Evolutionary conservation across 2,888 invertebrate species (phyloP), one percentile per base, ranked within the genome.

Genomic region (Tachystola acroxantha): DNA sequence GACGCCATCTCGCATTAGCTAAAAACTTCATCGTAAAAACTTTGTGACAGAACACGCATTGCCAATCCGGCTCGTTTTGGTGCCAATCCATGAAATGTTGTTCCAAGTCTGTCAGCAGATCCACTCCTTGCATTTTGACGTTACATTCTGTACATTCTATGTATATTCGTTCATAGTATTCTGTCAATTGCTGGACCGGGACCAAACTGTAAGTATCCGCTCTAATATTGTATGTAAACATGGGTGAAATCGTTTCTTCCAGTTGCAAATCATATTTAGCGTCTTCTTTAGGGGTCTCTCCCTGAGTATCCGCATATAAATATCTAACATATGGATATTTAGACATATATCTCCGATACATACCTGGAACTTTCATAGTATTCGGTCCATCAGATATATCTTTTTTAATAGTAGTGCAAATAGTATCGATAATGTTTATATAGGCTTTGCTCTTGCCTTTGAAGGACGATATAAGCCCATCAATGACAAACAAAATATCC

Each of bases 181-280:
- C 19, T 32, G 22, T 0, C 45, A 37, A 0, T 46, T 1, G 0
- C 9, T 28, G 7, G 4, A 3, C n/a, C 4, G 1, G 14, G n/a
- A 10, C n/a, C 2, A 3, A 2, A 2, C 28, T 19, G 0, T 35
- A 35, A 0, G 51, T 10, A 19, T 55, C 62, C 0, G 38, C 42
- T 0, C 70, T 24, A 9, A 34, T 3, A 13, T 39, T 27, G 1
- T 62, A 50, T 1, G 42, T 11, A 12, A 55, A 52, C 7, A 48
- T 45, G 0, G 80, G 79, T 1, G 46, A 34, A 0, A 69, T 6
- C 0, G 49, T 57, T 37, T 82, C 81, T 42, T 78, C 60, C 0
- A 82, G 31, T 16, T 69, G 69, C 2, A 80, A 39, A 40, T 80
- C 73, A 32, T 65, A 64, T n/a, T n/a, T n/a, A 7, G 5, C 16